phyloP scores from a whole-genome alignment of 2,113 vertebrate species.

The Urocitellus parryii region DNA sequence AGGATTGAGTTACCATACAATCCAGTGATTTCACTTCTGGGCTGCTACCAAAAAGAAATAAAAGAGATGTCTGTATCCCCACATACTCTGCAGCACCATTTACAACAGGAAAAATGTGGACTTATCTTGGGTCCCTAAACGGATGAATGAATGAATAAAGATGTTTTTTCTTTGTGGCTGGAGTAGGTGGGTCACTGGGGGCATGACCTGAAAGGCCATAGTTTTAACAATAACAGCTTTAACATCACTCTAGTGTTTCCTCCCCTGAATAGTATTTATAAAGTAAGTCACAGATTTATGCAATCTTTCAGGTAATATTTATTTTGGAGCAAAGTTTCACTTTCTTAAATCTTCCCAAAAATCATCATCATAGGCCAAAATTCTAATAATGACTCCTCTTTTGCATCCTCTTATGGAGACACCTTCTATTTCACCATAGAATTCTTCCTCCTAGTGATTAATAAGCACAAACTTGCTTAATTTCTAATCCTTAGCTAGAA shows the following conservation, averaged over 20 bases:
- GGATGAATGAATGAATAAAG: not conserved
- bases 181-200: too few species aligned
- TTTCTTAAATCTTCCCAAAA: not conserved
- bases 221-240: not conserved
- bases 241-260: not conserved
- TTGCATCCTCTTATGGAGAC: not conserved
- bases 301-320: not conserved
- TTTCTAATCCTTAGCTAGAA: not conserved
- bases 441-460: not conserved
- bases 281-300: not conserved
- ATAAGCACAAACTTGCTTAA: not conserved
- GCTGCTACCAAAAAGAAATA: not conserved
- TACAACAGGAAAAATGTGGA: too few species aligned
- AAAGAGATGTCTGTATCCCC: not conserved
- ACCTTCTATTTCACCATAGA: not conserved
- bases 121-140: not conserved
- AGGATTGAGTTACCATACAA: not conserved
- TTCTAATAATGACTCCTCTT: not conserved
- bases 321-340: not conserved
- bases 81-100: not conserved
- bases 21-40: too few species aligned
- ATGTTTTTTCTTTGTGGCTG: too few species aligned
- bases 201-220: too few species aligned
- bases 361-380: not conserved
- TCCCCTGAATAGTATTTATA: not conserved